Base-by-base conservation (phyloP, 2,888 invertebrate genomes). In the Tanytarsus gracilentus region DNA sequence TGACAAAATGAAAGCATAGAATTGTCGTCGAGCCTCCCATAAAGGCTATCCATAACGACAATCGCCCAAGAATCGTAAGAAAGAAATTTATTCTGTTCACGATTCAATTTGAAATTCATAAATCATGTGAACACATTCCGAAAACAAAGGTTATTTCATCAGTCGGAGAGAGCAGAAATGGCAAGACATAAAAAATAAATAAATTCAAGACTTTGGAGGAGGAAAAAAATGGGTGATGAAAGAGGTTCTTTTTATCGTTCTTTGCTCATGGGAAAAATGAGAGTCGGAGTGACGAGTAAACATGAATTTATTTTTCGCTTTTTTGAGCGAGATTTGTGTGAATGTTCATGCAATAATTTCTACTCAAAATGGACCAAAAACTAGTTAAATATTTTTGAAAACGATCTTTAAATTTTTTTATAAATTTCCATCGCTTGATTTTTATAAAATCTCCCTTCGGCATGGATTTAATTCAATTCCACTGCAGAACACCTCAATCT, bases 71-170 rank as follows among this genome's bases (percentile, higher is more conserved):
- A 48, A 48, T 11, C 14, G 8, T 25, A 2, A 33, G n/a, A 11
- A 9, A 4, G 21, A 48, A 40, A 53, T 53, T 53, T 36, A 53
- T 53, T 53, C 53, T 23, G 53, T 53, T 53, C 53, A 53, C 53
- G 53, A 36, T 53, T 53, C 53, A 53, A 44, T 53, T 53, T 53
- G 33, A 53, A 53, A 53, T 53, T 53, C 53, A 53, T 53, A 53
- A 53, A 53, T 53, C 53, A 53, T 53, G 48, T 48, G 29, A 23
- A 53, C 33, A 53, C 21, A 11, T 40, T 18, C 40, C 14, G 40
- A 40, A 40, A 40, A 16, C n/a, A n/a, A n/a, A n/a, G n/a, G n/a
- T n/a, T n/a, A n/a, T n/a, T n/a, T n/a, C n/a, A n/a, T n/a, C n/a
- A n/a, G n/a, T n/a, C 16, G 36, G 16, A 14, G n/a, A 33, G 33